Percentiles rank a stretch among this genome's conserved stretches.
phyloP scores from a whole-genome alignment of 2,888 invertebrate genomes.

The Saturnia pavonia region DNA sequence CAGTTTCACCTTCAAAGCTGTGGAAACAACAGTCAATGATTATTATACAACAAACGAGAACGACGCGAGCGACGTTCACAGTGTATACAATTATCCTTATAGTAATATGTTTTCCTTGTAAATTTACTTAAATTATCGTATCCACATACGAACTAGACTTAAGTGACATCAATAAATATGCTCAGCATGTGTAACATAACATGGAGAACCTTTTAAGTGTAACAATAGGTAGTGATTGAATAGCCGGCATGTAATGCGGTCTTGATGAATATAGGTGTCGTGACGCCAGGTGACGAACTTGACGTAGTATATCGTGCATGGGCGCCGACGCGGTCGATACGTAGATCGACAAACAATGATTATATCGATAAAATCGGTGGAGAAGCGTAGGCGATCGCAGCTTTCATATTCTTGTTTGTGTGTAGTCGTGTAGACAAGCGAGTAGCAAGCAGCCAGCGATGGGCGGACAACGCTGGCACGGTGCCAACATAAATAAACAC shows the following conservation, averaged over 20 bases:
- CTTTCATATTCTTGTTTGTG: slow-evolving; percentile 64
- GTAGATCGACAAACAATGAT: slow-evolving; percentile 56
- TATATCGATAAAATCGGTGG: slow-evolving; percentile 59
- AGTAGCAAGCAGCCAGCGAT: slow-evolving; percentile 57
- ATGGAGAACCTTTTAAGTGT: slow-evolving; percentile 54
- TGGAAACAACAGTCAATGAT: slow-evolving; percentile 48
- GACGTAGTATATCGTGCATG: slow-evolving; percentile 57
- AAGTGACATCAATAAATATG: slow-evolving; percentile 22
- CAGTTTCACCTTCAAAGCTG: slow-evolving; percentile 98
- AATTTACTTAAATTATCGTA: background rate
- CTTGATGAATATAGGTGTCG: slow-evolving; percentile 49
- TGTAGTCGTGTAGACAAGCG: slow-evolving; percentile 66
- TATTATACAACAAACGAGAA: slow-evolving; percentile 11
- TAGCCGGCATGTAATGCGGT: slow-evolving; percentile 47
- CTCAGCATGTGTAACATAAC: slow-evolving; percentile 30
- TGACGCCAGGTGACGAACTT: slow-evolving; percentile 69
- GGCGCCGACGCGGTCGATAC: slow-evolving; percentile 59
- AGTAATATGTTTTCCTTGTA: slow-evolving; percentile 28
- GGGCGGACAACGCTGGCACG: slow-evolving; percentile 75
- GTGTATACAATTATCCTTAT: slow-evolving; percentile 26
- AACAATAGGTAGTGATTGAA: slow-evolving; percentile 63
- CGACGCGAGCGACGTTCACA: background rate
- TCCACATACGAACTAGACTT: background rate
- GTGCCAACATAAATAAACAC: slow-evolving; percentile 79
- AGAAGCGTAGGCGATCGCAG: slow-evolving; percentile 63